Evolutionary conservation across 2,797 vertebrate genomes (phyloP).

Genomic region (Salarias fasciatus): DNA sequence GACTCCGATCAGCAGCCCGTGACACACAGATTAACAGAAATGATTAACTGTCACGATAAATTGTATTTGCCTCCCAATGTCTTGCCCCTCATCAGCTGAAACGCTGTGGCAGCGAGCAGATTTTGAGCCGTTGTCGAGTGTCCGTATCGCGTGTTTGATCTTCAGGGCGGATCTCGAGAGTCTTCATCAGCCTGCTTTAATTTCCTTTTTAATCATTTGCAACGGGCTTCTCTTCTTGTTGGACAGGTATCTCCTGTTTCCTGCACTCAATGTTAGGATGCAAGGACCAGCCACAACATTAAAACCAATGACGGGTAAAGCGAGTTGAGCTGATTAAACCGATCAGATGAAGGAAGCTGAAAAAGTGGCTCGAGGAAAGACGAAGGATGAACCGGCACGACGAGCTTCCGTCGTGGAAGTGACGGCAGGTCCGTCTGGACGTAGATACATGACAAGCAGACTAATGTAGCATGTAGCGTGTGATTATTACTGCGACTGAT

Average conservation of each 20-base stretch:
- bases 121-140: conserved; percentile 46
- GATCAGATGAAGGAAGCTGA: no score
- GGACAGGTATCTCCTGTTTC: conserved; percentile 51
- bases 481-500: no score
- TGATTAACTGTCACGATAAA: conserved; percentile 79
- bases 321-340: no score
- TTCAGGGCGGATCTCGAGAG: conserved; percentile 52
- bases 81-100: conserved; percentile 51
- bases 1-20: conserved; percentile 67
- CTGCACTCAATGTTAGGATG: no score
- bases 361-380: no score
- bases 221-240: conserved; percentile 5
- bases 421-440: no score
- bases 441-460: no score
- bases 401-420: no score
- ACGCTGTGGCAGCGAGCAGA: conserved; percentile 31
- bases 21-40: conserved; percentile 78
- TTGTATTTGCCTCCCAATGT: conserved; percentile 64
- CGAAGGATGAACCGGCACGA: no score
- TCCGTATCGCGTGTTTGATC: conserved; percentile 55
- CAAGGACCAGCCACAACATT: no score
- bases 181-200: conserved; percentile 62
- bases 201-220: conserved; percentile 67
- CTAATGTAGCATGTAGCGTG: no score
- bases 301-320: no score